Base-by-base conservation (phyloP, 2,797 vertebrate genomes). In the Coracias cyanogaster region DNA sequence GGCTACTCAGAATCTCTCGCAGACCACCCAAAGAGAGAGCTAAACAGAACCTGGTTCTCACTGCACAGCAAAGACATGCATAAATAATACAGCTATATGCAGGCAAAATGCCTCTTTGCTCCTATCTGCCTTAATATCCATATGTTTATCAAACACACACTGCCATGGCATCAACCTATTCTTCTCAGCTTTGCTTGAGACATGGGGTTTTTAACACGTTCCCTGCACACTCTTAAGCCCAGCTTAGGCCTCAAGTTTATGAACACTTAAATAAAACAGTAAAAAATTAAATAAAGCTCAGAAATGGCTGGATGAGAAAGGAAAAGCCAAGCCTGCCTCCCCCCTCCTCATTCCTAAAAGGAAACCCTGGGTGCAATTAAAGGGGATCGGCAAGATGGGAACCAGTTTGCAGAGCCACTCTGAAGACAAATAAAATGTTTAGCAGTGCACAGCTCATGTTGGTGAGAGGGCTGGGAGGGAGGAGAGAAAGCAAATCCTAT, bases 1-100 rank as follows among this genome's bases (percentile, higher is more conserved):
- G 98, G 98, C 98, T 99, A 97, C 98, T 98, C 98, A 98, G 98
- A 99, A 99, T 98, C 98, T 99, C 98, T 99, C 96, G 95, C 89
- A 93, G 99, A 99, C 99, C 99, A 99, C 99, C 99, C 99, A 99
- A 98, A 98, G 98, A 98, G 97, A 88, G 82, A 96, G 94, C 92
- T 97, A 96, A 97, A 96, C 93, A 97, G 95, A 97, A 97, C 96
- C 94, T 80, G 94, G 95, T 97, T 96, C 97, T 96, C 39, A 14
- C 87, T 89, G 90, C 90, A 85, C 84, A 77, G 96, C 94, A 92
- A 73, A 96, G 96, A 96, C 94, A 97, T 94, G 95, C 96, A 97
- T 97, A 97, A 97, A 97, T 97, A 98, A 96, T 62, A 93, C 89
- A 89, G 49, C 86, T 94, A 91, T 49, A 94, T 12, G 81, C 80